Percentiles rank a stretch among this genome's conserved stretches.
Conservation (phyloP, 2,797 vertebrate species). For the Notolabrus celidotus region DNA sequence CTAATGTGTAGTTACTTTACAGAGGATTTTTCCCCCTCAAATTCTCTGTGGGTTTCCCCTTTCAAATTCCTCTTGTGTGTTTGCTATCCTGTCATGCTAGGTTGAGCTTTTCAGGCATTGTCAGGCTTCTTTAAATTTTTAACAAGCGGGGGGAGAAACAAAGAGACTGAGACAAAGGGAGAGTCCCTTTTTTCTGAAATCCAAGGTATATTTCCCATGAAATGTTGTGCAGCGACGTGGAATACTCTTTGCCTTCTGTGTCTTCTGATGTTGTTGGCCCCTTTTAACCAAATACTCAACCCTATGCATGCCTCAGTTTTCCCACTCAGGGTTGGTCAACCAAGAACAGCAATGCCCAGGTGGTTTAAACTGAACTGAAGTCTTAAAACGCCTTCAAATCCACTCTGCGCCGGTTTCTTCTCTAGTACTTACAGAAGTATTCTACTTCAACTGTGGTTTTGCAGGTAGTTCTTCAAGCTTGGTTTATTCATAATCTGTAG, state of each 20-base stretch:
- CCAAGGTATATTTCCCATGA: conserved; percentile 80
- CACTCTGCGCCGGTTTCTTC: conserved; percentile 16
- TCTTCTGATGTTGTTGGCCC: conserved; percentile 59
- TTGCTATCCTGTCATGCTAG: conserved; percentile 78
- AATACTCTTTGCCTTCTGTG: conserved; percentile 70
- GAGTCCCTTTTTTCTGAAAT: conserved; percentile 69
- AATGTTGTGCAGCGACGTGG: conserved; percentile 74
- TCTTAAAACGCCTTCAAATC: conserved; percentile 50
- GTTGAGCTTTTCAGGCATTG: conserved; percentile 80
- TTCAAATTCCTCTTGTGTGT: conserved; percentile 68
- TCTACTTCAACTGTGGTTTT: conserved; percentile 10
- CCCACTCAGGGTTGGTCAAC: conserved; percentile 39
- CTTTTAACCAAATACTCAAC: conserved; percentile 64
- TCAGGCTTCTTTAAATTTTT: conserved; percentile 84
- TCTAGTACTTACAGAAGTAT: conserved; percentile 11
- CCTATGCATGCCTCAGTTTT: conserved; percentile 52
- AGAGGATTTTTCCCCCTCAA: conserved; percentile 21
- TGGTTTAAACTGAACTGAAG: conserved; percentile 54
- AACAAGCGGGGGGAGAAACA: conserved; percentile 75
- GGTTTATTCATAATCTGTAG: conserved; percentile 31
- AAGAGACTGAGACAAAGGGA: conserved; percentile 66
- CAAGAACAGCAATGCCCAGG: conserved; percentile 67
- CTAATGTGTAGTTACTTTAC: conserved; percentile 45
- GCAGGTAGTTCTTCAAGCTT: conserved; percentile 22
- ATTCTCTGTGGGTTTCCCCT: conserved; percentile 56